Base-by-base conservation (phyloP, 2,113 vertebrate species). In the Myotis brandtii region DNA sequence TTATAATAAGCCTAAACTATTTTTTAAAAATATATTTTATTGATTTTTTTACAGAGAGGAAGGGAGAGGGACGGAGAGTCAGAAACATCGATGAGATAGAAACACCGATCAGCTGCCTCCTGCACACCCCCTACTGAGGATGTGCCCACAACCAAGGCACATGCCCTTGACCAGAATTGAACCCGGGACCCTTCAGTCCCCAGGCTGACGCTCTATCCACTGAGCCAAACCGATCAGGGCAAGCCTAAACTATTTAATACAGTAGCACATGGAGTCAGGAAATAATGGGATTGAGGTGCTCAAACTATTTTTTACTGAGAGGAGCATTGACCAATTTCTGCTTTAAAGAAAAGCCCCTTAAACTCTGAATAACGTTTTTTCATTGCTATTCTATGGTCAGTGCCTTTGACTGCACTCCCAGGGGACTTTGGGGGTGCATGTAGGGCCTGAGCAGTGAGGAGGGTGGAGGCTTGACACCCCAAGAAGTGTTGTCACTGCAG, bases 341-440 rank as follows among this genome's bases (percentile, higher is more conserved):
- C 34, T 84, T 86, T 82, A 69, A 72, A 88, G 46, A 83, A 85
- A 80, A 72, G n/a, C 27, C 32, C 32, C 59, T 79, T 76, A 30
- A 70, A 77, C 17, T 34, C 34, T 43, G 32, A 52, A 9, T 37
- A 56, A n/a, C 4, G 46, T 30, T 30, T 72, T 21, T 93, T 52
- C 69, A 70, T 84, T 40, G 30, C n/a, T 92, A 2, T 50, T 50
- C 11, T 25, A 75, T 0, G 12, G 32, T 48, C 77, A 46, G 43
- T 66, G 48, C 32, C 67, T 86, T 27, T 93, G 80, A 48, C 46
- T 70, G 20, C 2, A 11, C 20, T 21, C 20, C 18, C 11, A 69
- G 13, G 82, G 76, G 50, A 43, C 34, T 70, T 13, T 6, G 46
- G 2, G 46, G 56, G 37, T 30, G 27, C 40, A 62, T 6, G 8